phyloP scores from a whole-genome alignment of 2,113 vertebrate species.

The Macroglossus sobrinus region DNA sequence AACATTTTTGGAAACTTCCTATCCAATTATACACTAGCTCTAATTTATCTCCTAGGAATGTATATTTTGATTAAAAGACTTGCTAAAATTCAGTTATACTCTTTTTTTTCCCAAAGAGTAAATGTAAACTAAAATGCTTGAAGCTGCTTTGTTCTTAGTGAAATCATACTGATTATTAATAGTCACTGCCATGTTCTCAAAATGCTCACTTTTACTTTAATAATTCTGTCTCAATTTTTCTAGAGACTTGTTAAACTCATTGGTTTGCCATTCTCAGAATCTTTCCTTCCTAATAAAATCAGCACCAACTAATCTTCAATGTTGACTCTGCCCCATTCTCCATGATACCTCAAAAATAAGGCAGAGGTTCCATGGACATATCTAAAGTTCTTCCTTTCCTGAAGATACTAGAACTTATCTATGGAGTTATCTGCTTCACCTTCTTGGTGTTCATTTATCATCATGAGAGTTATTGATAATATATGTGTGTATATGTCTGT shows the following conservation, averaged over 20 bases:
- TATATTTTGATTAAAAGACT: conserved; percentile 20
- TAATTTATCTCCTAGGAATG: neutral
- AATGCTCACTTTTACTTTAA: neutral
- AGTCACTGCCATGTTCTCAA: neutral
- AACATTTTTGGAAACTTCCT: neutral
- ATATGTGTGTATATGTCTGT: neutral
- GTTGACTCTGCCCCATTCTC: neutral
- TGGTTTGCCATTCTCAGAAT: neutral
- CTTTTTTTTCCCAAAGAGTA: neutral
- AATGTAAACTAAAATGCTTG: neutral
- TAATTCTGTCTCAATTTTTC: neutral
- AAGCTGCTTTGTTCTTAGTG: neutral
- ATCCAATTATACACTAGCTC: neutral
- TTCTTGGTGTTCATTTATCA: neutral
- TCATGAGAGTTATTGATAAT: neutral
- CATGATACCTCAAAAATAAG: neutral
- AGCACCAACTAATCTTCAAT: neutral
- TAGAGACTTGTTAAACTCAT: neutral
- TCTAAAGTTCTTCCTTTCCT: neutral
- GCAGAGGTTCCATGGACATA: neutral
- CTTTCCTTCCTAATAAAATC: neutral
- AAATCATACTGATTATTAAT: neutral
- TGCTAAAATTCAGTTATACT: neutral
- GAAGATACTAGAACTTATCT: neutral
- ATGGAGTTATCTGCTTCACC: neutral